phyloP scores from a whole-genome alignment of 2,113 vertebrate genomes.

The Entosphenus tridentatus region DNA sequence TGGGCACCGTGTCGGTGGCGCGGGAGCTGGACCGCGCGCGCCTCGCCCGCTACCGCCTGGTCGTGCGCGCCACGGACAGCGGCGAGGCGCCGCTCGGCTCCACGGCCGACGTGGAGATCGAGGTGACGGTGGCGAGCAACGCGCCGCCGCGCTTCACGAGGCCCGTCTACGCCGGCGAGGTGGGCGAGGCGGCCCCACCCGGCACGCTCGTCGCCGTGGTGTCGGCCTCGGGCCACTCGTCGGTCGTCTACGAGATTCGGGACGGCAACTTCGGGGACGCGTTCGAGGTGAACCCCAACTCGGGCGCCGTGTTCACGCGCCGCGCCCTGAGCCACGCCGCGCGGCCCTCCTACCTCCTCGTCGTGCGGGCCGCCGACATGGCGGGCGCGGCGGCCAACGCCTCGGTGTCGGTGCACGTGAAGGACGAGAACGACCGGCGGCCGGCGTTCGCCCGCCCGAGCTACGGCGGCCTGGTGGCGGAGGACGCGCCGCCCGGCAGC shows the following conservation, averaged over 20 bases:
- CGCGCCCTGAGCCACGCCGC: constrained; percentile 52
- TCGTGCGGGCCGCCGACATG: constrained; percentile 74
- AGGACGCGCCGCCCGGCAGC: constrained; percentile 62
- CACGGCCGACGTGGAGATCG: constrained; percentile 54
- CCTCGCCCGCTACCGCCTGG: constrained; percentile 65
- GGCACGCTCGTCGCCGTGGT: constrained; percentile 59
- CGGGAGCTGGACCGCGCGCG: constrained; percentile 57
- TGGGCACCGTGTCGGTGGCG: constrained; percentile 60
- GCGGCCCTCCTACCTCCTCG: constrained; percentile 36
- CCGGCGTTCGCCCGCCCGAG: constrained; percentile 59
- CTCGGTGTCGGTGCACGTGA: constrained; percentile 45
- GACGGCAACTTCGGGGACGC: constrained; percentile 37
- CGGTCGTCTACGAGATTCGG: constrained; percentile 60
- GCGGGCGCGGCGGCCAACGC: constrained; percentile 70
- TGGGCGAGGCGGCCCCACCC: constrained; percentile 50
- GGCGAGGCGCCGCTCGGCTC: constrained; percentile 57
- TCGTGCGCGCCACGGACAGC: constrained; percentile 53
- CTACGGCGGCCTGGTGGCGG: constrained; percentile 58
- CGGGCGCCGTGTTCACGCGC: constrained; percentile 62
- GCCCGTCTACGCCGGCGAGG: constrained; percentile 60
- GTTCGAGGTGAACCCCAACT: constrained; percentile 76
- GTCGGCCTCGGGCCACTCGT: constrained; percentile 66
- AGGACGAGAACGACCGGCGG: constrained; percentile 77
- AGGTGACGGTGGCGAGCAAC: constrained; percentile 70
- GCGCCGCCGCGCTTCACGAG: constrained; percentile 62